phyloP scores from a whole-genome alignment of 1,140 invertebrate species.

The Lepidurus apus region DNA sequence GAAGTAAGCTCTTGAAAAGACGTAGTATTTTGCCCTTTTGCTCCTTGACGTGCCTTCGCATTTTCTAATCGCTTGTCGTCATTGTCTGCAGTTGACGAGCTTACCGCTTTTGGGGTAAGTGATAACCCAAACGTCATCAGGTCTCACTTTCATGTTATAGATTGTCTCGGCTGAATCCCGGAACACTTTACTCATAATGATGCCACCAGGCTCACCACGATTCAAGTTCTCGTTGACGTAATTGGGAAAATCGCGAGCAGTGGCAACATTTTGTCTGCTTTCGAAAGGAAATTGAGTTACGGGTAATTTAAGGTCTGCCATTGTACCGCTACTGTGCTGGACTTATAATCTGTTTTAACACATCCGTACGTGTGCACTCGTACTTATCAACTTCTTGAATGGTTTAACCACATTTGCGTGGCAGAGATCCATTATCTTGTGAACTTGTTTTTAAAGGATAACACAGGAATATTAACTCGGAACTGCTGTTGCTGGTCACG shows the following conservation, averaged over 20 bases:
- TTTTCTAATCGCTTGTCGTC: conserved; percentile 39
- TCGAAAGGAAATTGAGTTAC: background rate
- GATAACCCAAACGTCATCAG: conserved; percentile 71
- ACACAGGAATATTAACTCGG: no score
- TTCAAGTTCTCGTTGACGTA: background rate
- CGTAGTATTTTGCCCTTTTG: no score
- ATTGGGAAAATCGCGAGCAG: conserved; percentile 23
- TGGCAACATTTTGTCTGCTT: background rate
- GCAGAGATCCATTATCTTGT: no score
- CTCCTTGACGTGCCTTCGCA: no score
- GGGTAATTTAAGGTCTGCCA: background rate
- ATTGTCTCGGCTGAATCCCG: conserved; percentile 42
- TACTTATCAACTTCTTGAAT: no score
- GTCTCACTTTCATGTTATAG: conserved; percentile 56
- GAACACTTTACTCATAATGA: conserved; percentile 39
- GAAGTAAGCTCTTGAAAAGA: no score
- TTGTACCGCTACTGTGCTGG: background rate
- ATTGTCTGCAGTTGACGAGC: conserved; percentile 16
- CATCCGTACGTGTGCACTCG: no score
- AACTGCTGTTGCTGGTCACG: no score
- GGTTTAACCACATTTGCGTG: no score
- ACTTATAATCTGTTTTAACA: no score
- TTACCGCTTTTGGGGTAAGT: conserved; percentile 75
- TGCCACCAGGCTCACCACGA: conserved; percentile 25
- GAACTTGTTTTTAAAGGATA: no score